Evolutionary conservation across 2,888 invertebrate genomes (phyloP).

Genomic region (Cephus rjabovi): DNA sequence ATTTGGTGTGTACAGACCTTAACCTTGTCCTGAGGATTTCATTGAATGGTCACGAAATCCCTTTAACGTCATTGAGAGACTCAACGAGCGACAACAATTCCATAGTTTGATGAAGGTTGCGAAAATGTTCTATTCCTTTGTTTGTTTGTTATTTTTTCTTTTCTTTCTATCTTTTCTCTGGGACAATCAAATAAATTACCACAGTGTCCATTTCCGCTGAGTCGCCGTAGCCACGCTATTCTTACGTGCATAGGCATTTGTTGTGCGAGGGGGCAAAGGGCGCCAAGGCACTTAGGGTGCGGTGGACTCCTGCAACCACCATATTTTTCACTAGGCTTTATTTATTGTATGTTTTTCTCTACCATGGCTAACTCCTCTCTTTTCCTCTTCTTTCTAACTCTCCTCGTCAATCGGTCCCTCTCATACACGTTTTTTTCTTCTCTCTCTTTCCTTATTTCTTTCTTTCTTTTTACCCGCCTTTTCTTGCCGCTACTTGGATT

Average conservation of each 20-base stretch:
- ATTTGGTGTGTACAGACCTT: not conserved
- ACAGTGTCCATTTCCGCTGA: constrained; percentile 16
- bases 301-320: constrained; percentile 40
- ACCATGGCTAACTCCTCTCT: constrained; percentile 22
- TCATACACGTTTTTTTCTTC: constrained; percentile 17
- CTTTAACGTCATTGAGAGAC: not conserved
- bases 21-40: not conserved
- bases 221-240: constrained; percentile 37
- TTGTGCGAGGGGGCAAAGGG: constrained; percentile 47
- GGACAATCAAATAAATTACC: constrained; percentile 19
- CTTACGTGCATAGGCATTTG: constrained; percentile 47
- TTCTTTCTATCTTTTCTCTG: not conserved
- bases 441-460: constrained; percentile 17
- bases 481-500: constrained; percentile 43
- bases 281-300: constrained; percentile 57
- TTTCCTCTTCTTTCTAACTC: constrained; percentile 21
- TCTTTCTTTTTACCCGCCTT: constrained; percentile 24
- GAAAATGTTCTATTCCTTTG: not conserved
- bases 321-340: constrained; percentile 55
- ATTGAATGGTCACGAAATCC: not conserved
- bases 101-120: not conserved
- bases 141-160: not conserved
- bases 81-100: not conserved
- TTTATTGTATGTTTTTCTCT: constrained; percentile 50
- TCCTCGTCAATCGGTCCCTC: not conserved